Evolutionary conservation across 2,888 invertebrate species (phyloP), one percentile per base, ranked within the genome.

Genomic region (Chaitophorus viminalis): DNA sequence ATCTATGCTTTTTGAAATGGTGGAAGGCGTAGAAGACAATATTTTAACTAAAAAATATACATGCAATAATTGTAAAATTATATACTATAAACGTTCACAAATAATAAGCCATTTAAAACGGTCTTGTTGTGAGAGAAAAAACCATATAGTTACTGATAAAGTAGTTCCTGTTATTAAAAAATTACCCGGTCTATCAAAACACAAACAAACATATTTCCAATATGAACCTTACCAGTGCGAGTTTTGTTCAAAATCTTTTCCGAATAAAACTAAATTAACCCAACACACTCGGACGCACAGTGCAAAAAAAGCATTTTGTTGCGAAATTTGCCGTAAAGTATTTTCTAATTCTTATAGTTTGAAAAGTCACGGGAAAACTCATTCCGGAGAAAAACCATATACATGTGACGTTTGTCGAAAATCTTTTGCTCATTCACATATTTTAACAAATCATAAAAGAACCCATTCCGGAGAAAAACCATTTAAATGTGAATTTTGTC

Each of bases 291-390:
- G 65, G 14, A 84, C 75, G 14, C 84, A 84, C 46, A 60, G 29
- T 54, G 87, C 54, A 0, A 31, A 88, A 83, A 85, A 90, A 68
- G 60, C 85, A 0, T 92, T 92, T 89, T 90, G 92, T 3, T 94
- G 92, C 88, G 76, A 90, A 17, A 89, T 91, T 36, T 92, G 92
- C 86, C 90, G 90, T 17, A 91, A 91, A 82, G 91, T 91, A 0
- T 92, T 92, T 84, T 91, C 91, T 46, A 88, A 90, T 29, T 90
- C 90, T 68, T 91, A 91, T 31, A 92, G 91, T 89, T 92, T 93
- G 89, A 92, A 92, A 90, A 93, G 93, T 82, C 94, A 94, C 91
- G 93, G 93, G 90, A 93, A 93, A 90, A 93, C 92, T 68, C 90
- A 90, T 77, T 89, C 90, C 33, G 90, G 90, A 1, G 90, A 89